phyloP scores from a whole-genome alignment of 2,888 invertebrate species.

The Anthophora plumipes region DNA sequence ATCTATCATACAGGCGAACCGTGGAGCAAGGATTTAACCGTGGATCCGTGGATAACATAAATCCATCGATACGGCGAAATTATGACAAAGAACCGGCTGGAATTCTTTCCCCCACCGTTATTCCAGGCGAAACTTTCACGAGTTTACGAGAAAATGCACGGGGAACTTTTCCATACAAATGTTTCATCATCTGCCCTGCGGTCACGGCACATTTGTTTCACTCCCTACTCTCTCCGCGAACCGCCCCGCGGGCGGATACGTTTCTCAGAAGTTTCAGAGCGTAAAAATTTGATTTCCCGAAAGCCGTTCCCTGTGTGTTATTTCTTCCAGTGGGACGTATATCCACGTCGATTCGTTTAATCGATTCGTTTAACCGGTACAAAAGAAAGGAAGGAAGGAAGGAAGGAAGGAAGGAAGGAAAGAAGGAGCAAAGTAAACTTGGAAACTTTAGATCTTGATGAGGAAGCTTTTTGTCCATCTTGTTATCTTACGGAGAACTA shows the following conservation, averaged over 20 bases:
- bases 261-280: constrained; percentile 4
- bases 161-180: constrained; percentile 34
- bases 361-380: constrained; percentile 12
- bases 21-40: constrained; percentile 15
- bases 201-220: constrained; percentile 41
- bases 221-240: background rate
- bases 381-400: background rate
- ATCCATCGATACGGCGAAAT: constrained; percentile 43
- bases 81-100: constrained; percentile 13
- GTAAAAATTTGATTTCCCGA: constrained; percentile 41
- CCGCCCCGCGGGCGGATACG: too few species aligned
- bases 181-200: constrained; percentile 37
- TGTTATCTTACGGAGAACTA: too few species aligned
- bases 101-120: background rate
- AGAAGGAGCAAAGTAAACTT: background rate
- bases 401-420: background rate
- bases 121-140: background rate
- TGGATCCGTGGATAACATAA: constrained; percentile 6
- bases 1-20: background rate
- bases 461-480: background rate
- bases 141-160: background rate
- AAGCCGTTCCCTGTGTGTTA: background rate
- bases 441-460: background rate
- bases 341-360: constrained; percentile 24
- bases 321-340: background rate